Evolutionary conservation across 2,113 vertebrate genomes (phyloP), one percentile per base, ranked within the genome.

Genomic region (Cryptotis parvus): DNA sequence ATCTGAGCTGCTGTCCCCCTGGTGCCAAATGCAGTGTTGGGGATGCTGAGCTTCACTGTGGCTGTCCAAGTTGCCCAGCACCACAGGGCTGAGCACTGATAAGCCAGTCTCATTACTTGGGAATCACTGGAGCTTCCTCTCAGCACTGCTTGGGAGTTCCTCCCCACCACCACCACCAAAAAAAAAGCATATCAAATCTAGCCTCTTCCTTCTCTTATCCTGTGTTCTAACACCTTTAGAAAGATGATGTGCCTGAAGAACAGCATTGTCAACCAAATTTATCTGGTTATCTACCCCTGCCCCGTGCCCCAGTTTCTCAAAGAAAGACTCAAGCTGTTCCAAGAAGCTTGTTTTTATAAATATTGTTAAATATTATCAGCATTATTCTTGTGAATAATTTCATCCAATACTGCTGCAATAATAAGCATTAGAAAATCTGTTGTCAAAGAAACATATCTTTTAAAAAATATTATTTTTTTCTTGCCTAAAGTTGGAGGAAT

Each of bases 401-500:
- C 31, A 87, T 58, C 37, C 76, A 91, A 78, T 7, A 33, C 8
- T 55, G 16, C 61, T 73, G 45, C 41, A 93, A 58, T 84, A 90
- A 87, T 68, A 73, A 61, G 58, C 37, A 52, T 37, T 33, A n/a
- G n/a, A 65, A 92, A 91, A 69, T 14, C 37, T 87, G 11, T 68
- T 95, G 39, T 31, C n/a, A 75, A 83, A 68, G 22, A 93, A 93
- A 82, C 6, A 85, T n/a, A 24, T 3, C 6, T 49, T 81, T 92
- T 75, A 58, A 58, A 58, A 45, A 58, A 39, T 55, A 41, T 52
- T 65, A 49, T 69, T 93, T 92, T n/a, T 9, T 43, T 24, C 43
- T 63, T 24, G 22, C 39, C 37, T 85, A 81, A 39, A 77, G 26
- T 74, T 77, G 27, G 18, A 73, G 77, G 31, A 31, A 77, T 72